These are phyloP conservation scores for Hirtodrosophila duncani DNA, from an alignment of 2,888 invertebrate species.

Conservation along the genomic window DNA sequence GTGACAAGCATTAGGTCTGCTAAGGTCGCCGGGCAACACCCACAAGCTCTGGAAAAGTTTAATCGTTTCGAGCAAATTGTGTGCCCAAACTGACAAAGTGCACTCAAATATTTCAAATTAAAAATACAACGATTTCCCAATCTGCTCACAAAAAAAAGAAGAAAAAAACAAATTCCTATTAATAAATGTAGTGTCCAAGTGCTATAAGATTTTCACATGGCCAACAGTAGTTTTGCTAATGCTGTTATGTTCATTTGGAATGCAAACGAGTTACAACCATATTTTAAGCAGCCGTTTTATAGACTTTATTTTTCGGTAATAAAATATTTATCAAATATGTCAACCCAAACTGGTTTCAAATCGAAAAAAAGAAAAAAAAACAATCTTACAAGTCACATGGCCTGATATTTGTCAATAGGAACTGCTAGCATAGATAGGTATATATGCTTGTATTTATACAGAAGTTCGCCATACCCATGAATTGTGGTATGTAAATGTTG, in stretches of 20 bases:
- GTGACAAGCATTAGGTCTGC: slow-evolving; percentile 27
- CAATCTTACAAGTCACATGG: slow-evolving; percentile 33
- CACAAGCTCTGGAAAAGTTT: slow-evolving; percentile 23
- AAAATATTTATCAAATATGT: slow-evolving; percentile 34
- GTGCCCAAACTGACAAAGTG: slow-evolving; percentile 37
- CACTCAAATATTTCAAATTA: slow-evolving; percentile 45
- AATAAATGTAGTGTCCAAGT: slow-evolving; percentile 14
- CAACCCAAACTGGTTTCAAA: slow-evolving; percentile 31
- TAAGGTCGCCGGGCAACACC: slow-evolving; percentile 20
- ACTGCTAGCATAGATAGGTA: too few species aligned
- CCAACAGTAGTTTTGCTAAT: slow-evolving; percentile 21
- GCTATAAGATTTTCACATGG: slow-evolving; percentile 32
- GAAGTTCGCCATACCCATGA: too few species aligned
- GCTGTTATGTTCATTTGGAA: slow-evolving; percentile 30
- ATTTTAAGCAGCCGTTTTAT: slow-evolving; percentile 3
- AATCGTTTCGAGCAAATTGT: slow-evolving; percentile 47
- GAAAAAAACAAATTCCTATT: slow-evolving; percentile 18
- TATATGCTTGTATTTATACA: slow-evolving; percentile 1
- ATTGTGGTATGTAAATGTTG: slow-evolving; percentile 15
- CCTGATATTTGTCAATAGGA: slow-evolving; percentile 8
- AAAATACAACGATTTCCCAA: too few species aligned
- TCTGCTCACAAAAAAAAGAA: neutral
- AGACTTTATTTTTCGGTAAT: slow-evolving; percentile 12
- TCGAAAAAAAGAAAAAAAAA: slow-evolving; percentile 23
- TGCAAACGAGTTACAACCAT: slow-evolving; percentile 35